Conservation (phyloP, 2,113 vertebrate species). For the Pipra filicauda region DNA sequence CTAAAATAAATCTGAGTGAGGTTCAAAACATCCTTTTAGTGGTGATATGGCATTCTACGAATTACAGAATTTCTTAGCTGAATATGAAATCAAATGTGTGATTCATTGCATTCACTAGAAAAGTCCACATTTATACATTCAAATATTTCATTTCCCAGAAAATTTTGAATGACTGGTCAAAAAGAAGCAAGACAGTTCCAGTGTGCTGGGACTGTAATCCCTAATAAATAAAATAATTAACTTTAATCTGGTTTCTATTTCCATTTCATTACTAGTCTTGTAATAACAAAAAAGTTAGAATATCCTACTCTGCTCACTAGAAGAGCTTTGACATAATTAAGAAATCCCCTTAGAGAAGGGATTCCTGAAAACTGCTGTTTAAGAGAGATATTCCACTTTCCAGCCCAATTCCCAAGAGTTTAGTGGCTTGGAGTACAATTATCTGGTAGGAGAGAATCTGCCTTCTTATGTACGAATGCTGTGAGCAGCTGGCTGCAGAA, state of each 20-base stretch:
- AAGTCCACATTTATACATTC: background rate
- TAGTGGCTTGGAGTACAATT: background rate
- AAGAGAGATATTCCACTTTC: background rate
- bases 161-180: background rate
- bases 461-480: background rate
- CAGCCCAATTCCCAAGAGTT: background rate
- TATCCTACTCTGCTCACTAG: background rate
- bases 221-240: background rate
- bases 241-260: background rate
- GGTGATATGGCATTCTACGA: background rate
- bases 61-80: background rate
- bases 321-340: background rate
- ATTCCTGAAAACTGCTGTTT: slow-evolving; percentile 4
- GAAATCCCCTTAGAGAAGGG: background rate
- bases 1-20: background rate
- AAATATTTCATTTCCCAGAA: background rate
- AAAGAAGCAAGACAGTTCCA: background rate
- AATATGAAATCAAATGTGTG: background rate
- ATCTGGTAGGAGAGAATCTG: background rate
- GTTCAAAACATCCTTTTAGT: background rate
- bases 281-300: background rate
- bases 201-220: background rate
- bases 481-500: slow-evolving; percentile 23
- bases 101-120: background rate
- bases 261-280: background rate